Conservation (phyloP, 2,113 vertebrate species). For the Zingel zingel region DNA sequence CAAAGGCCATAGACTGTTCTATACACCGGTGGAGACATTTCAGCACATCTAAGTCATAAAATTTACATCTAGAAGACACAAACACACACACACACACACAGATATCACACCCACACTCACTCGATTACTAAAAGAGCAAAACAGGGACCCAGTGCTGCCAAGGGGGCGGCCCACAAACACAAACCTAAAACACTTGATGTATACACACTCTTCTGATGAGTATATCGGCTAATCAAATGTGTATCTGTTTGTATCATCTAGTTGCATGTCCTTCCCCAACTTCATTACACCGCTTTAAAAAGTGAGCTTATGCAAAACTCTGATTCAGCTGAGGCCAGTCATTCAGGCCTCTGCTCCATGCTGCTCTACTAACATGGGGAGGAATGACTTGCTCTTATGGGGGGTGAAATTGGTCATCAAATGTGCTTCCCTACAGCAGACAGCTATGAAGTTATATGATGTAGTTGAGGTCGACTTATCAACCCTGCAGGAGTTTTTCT, state of each 20-base stretch:
- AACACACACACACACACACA: not conserved
- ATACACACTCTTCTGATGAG: constrained; percentile 25
- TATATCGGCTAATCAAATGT: constrained; percentile 35
- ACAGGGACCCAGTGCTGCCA: not conserved
- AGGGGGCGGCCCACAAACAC: constrained; percentile 53
- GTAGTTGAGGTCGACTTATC: constrained; percentile 43
- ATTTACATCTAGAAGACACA: constrained; percentile 8
- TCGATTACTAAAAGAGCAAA: constrained; percentile 51
- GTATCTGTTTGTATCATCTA: constrained; percentile 64
- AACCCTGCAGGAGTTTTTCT: constrained; percentile 46
- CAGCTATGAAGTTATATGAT: constrained; percentile 49
- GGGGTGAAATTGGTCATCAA: constrained; percentile 63
- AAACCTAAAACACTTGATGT: constrained; percentile 5
- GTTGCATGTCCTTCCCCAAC: constrained; percentile 3
- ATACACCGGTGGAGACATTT: not conserved
- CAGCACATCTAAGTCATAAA: constrained; percentile 8
- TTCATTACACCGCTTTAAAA: constrained; percentile 14
- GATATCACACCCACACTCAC: constrained; percentile 36
- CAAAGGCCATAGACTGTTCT: constrained; percentile 4
- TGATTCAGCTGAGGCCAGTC: constrained; percentile 47
- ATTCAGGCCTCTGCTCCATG: constrained; percentile 6
- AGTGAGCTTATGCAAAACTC: constrained; percentile 29
- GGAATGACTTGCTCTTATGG: constrained; percentile 50
- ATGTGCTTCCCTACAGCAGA: constrained; percentile 36
- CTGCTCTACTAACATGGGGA: constrained; percentile 20